These are phyloP conservation scores for Leptinotarsa tumamoca DNA, from an alignment of 2,888 invertebrate species.

Conservation along the genomic window DNA sequence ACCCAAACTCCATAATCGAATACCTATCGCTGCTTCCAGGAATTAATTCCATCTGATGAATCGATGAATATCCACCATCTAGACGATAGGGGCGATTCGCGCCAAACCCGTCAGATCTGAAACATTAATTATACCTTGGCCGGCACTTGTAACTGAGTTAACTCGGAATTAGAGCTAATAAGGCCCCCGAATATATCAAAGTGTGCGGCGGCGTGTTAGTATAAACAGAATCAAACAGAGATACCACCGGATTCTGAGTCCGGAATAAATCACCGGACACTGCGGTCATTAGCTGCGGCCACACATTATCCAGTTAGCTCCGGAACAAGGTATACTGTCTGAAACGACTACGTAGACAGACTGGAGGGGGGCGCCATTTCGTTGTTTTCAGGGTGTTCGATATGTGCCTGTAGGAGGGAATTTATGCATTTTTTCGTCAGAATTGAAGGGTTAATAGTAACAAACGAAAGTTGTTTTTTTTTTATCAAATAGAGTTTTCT, in stretches of 20 bases:
- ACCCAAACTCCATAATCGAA: conserved; percentile 10
- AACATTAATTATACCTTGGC: conserved; percentile 56
- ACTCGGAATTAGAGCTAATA: conserved; percentile 63
- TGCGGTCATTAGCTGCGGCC: conserved; percentile 66
- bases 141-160: conserved; percentile 63
- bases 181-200: conserved; percentile 64
- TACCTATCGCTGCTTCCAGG: conserved; percentile 14
- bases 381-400: neutral
- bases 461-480: too few species aligned
- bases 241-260: conserved; percentile 62
- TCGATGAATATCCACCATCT: conserved; percentile 7
- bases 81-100: conserved; percentile 17
- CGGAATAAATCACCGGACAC: conserved; percentile 66
- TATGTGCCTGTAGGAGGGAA: too few species aligned
- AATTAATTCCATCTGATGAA: conserved; percentile 11
- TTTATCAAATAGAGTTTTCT: too few species aligned
- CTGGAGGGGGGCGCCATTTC: neutral
- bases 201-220: conserved; percentile 55
- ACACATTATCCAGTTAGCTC: conserved; percentile 64
- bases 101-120: conserved; percentile 29
- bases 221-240: conserved; percentile 58
- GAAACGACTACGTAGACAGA: conserved; percentile 1
- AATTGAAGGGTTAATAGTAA: too few species aligned
- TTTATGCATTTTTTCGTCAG: too few species aligned
- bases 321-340: conserved; percentile 49